Evolutionary conservation across 2,888 invertebrate species (phyloP), one percentile per base, ranked within the genome.

Genomic region (Agrochola lota): DNA sequence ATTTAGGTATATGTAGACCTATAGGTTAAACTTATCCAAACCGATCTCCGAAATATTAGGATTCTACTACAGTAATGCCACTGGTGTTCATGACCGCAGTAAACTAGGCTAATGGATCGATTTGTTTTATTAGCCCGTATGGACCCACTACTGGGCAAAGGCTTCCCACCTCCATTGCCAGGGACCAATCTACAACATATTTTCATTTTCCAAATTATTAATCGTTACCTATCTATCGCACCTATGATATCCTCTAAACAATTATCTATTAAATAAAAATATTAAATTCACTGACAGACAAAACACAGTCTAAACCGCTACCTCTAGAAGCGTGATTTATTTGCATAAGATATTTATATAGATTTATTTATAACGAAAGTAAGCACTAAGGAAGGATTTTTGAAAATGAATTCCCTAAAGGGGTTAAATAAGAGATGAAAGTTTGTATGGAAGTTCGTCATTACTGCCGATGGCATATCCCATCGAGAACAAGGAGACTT

Each of bases 1-100:
- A 11, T 69, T 68, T 77, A 52, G 20, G 52, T 20, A 52, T 17
- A 17, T 62, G n/a, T n/a, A n/a, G n/a, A n/a, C n/a, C n/a, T n/a
- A n/a, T 8, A 67, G 26, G 20, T 40, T 64, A 64, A 2, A 46
- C 20, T 26, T 46, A 46, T 20, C 20, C 46, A 67, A 67, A 49
- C 46, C 26, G 11, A 26, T 30, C 20, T 30, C 11, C 46, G 46
- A 67, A 26, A 46, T 20, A 67, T 46, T 20, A 49, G 23, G 49
- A 9, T 52, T 49, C 68, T 52, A 68, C 30, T 23, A 30, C 67
- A 30, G 23, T 20, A 67, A 20, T 20, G 20, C 26, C 26, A 67
- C 20, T 46, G 7, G 8, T 26, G 12, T 46, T 26, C 26, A 49
- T 49, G 26, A 49, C 26, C 8, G 8, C 15, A 46, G 20, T 67